Conservation (phyloP, 2,113 vertebrate genomes). For the Xenus cinereus region DNA sequence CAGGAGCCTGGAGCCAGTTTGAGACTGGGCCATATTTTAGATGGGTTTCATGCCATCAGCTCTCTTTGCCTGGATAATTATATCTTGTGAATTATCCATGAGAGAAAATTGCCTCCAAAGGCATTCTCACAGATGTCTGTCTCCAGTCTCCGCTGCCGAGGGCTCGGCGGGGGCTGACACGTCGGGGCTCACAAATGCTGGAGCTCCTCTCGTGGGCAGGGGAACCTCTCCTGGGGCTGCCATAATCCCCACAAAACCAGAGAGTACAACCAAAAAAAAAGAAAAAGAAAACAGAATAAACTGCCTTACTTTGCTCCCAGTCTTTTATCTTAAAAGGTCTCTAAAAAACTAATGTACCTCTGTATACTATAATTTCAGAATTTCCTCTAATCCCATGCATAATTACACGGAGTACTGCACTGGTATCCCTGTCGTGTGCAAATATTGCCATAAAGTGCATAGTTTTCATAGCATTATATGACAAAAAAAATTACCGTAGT, state of each 20-base stretch:
- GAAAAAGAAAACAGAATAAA: not conserved
- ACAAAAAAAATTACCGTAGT: not conserved
- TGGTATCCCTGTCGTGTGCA: not conserved
- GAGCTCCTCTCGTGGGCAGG: not conserved
- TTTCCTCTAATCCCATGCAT: conserved; percentile 11
- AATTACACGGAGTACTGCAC: not conserved
- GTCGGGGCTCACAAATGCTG: not conserved
- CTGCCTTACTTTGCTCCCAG: not conserved
- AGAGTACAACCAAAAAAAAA: not conserved
- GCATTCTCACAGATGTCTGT: not conserved
- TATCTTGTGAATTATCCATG: conserved; percentile 19
- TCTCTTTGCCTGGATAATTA: conserved; percentile 29
- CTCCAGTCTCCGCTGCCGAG: not conserved
- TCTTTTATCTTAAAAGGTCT: not conserved
- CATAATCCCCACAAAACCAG: rapidly evolving
- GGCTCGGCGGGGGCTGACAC: not conserved
- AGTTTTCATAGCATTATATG: not conserved
- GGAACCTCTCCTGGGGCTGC: not conserved
- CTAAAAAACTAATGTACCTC: not conserved
- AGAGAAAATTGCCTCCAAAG: not conserved
- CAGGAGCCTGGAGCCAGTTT: not conserved
- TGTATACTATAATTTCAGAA: not conserved
- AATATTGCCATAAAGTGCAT: not conserved
- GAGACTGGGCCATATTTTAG: conserved; percentile 23
- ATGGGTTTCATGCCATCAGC: not conserved